These are phyloP conservation scores for Origma solitaria DNA, from an alignment of 2,113 vertebrate species.

Conservation along the genomic window DNA sequence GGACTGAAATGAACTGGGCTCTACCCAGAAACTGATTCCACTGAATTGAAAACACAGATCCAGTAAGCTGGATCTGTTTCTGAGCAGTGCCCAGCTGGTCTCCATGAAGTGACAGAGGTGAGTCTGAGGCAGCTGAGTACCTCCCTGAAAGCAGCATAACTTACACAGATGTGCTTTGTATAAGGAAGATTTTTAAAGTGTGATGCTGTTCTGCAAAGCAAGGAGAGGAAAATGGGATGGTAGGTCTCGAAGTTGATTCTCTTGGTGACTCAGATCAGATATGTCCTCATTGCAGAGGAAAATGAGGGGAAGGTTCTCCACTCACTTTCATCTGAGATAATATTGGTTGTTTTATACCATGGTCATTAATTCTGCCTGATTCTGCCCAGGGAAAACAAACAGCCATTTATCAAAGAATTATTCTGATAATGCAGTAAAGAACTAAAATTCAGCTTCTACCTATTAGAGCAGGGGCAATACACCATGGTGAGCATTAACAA, in stretches of 20 bases:
- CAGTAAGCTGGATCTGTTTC: neutral
- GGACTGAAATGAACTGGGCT: neutral
- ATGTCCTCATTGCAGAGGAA: neutral
- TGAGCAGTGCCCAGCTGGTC: neutral
- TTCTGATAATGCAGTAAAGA: neutral
- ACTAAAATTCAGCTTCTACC: neutral
- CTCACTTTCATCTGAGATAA: neutral
- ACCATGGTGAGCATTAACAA: neutral
- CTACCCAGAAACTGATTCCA: neutral
- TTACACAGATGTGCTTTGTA: neutral
- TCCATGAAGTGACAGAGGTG: neutral
- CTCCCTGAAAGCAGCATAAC: neutral
- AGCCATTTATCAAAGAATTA: neutral
- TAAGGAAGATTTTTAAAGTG: neutral
- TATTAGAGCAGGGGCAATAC: neutral
- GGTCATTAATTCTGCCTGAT: neutral
- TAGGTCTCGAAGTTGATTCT: neutral
- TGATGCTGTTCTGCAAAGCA: neutral
- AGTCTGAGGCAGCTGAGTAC: neutral
- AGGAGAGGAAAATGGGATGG: neutral
- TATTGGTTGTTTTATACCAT: neutral
- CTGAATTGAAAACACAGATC: neutral
- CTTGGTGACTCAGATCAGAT: neutral
- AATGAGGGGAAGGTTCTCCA: neutral
- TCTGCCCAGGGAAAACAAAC: neutral